Conservation (phyloP, 2,797 vertebrate genomes). For the Phalanger gymnotis region DNA sequence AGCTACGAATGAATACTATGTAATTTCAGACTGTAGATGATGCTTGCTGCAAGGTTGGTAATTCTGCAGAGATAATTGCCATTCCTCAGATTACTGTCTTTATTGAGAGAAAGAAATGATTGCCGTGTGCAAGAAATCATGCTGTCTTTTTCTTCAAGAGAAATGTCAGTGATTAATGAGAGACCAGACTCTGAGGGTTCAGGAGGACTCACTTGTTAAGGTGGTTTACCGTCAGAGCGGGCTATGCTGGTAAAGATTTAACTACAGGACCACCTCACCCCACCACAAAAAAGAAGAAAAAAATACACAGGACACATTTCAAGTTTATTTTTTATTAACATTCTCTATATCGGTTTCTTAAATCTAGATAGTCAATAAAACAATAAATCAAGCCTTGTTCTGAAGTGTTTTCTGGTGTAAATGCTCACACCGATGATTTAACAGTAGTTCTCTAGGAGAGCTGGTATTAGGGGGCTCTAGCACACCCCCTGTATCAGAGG, state of each 20-base stretch:
- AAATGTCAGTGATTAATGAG: conserved; percentile 40
- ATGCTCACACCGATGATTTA: background rate
- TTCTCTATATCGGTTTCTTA: background rate
- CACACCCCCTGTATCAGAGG: background rate
- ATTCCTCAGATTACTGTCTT: conserved; percentile 67
- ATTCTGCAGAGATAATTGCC: conserved; percentile 70
- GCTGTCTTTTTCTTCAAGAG: conserved; percentile 19
- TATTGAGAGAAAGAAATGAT: conserved; percentile 62
- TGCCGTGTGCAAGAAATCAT: conserved; percentile 39
- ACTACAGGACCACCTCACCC: background rate
- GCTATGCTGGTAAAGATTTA: background rate
- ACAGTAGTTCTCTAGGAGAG: background rate
- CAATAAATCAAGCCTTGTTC: background rate
- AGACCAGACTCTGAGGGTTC: background rate
- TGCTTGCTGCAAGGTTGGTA: conserved; percentile 53
- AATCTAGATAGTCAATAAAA: background rate
- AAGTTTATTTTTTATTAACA: background rate
- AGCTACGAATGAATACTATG: conserved; percentile 65
- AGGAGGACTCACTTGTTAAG: background rate
- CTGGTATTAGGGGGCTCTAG: background rate
- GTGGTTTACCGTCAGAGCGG: background rate
- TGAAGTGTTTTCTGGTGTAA: background rate
- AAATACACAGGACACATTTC: background rate
- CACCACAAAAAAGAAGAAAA: background rate
- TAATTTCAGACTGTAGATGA: conserved; percentile 67